phyloP scores from a whole-genome alignment of 1,140 invertebrate species.

The Diuraphis noxia region DNA sequence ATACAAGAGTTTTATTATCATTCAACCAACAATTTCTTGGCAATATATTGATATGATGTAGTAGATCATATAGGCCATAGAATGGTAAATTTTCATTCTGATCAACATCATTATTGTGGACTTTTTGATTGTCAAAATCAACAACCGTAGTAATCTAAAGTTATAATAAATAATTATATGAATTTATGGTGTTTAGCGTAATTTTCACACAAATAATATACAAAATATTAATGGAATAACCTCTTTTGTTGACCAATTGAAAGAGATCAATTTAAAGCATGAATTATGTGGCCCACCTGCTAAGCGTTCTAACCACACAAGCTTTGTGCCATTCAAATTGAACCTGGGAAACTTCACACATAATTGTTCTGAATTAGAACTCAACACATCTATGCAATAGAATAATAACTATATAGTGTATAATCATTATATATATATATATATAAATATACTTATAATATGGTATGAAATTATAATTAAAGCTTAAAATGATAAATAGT shows the following conservation, averaged over 20 bases:
- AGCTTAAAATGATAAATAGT: too few species aligned
- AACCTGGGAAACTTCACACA: conserved; percentile 68
- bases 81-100: conserved; percentile 60
- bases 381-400: conserved; percentile 28
- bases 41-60: too few species aligned
- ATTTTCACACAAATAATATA: conserved; percentile 59
- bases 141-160: conserved; percentile 54
- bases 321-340: conserved; percentile 64
- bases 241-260: conserved; percentile 61
- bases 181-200: conserved; percentile 61
- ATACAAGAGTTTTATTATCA: conserved; percentile 67
- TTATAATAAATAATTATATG: conserved; percentile 48
- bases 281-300: conserved; percentile 68
- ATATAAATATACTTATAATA: neutral
- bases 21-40: conserved; percentile 68
- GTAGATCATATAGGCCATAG: conserved; percentile 68
- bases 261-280: conserved; percentile 64
- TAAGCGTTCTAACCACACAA: conserved; percentile 71
- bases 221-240: conserved; percentile 57
- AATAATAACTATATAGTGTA: neutral
- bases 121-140: neutral
- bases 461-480: neutral
- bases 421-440: conserved; percentile 30
- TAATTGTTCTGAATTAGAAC: conserved; percentile 59
- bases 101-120: neutral